A percentile compares a stretch with the other conserved stretches of the same genome.
Conservation (phyloP, 2,113 vertebrate species). For the Phylloscopus whistleri region DNA sequence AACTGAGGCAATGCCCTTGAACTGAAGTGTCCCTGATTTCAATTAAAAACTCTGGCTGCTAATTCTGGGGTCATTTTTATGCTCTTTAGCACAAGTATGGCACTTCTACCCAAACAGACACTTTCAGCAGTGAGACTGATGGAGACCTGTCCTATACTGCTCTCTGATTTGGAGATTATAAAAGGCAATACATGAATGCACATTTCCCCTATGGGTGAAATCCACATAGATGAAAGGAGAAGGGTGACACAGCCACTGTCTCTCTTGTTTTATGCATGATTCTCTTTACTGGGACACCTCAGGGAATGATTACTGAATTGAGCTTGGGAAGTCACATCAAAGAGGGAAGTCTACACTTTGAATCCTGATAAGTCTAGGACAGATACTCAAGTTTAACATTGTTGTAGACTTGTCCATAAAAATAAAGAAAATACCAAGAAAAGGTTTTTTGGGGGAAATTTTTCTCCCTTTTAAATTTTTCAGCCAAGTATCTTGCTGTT, state of each 20-base stretch:
- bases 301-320: neutral
- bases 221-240: neutral
- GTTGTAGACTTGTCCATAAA: neutral
- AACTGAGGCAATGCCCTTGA: neutral
- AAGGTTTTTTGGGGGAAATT: accelerated
- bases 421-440: neutral
- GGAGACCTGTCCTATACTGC: neutral
- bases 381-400: neutral
- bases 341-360: neutral
- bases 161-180: neutral
- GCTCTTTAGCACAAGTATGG: neutral
- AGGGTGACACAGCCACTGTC: neutral
- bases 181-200: neutral
- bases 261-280: neutral
- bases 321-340: neutral
- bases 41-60: neutral
- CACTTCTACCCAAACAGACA: neutral
- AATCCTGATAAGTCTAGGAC: neutral
- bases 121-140: neutral
- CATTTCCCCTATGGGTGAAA: neutral
- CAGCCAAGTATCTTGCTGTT: neutral
- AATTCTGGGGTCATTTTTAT: neutral
- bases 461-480: neutral
- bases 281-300: neutral
- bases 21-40: neutral